A percentile compares a stretch with the other conserved stretches of the same genome.
phyloP scores from a whole-genome alignment of 2,888 invertebrate genomes.

The Eurois occulta region DNA sequence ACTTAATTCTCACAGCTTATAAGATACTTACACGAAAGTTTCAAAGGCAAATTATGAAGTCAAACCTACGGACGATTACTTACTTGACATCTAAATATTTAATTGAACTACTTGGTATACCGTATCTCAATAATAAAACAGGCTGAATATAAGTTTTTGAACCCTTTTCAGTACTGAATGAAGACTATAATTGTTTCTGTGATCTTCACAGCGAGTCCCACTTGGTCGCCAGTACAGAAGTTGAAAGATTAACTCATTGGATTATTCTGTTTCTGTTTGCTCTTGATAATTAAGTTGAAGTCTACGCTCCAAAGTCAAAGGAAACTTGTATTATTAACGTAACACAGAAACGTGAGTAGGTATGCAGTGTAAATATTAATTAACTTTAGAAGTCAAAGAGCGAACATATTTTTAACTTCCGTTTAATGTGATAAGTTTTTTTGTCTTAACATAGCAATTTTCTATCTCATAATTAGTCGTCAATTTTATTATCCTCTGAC shows the following conservation, averaged over 20 bases:
- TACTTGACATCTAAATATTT: conserved; percentile 25
- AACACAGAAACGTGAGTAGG: conserved; percentile 2
- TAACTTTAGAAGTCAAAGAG: conserved; percentile 3
- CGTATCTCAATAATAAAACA: conserved; percentile 43
- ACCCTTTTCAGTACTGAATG: conserved; percentile 48
- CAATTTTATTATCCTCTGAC: conserved; percentile 34
- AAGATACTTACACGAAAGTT: conserved; percentile 34
- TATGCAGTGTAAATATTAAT: conserved; percentile 22
- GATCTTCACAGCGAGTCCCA: conserved; percentile 63
- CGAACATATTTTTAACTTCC: conserved; percentile 14
- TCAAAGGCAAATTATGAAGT: conserved; percentile 17
- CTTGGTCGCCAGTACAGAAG: conserved; percentile 63
- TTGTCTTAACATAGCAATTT: conserved; percentile 27
- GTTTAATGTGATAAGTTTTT: conserved; percentile 16
- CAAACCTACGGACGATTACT: neutral
- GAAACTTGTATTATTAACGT: conserved; percentile 19
- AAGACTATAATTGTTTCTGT: conserved; percentile 60
- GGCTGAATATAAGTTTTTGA: conserved; percentile 29
- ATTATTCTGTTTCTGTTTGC: conserved; percentile 65
- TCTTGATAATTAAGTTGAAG: conserved; percentile 59
- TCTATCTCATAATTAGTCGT: conserved; percentile 41
- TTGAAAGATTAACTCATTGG: conserved; percentile 64
- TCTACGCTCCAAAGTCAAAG: conserved; percentile 28
- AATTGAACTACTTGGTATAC: conserved; percentile 42
- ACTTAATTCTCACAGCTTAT: conserved; percentile 35